These are phyloP conservation scores for Eulimnadia texana DNA, from an alignment of 1,140 invertebrate genomes.

Conservation along the genomic window DNA sequence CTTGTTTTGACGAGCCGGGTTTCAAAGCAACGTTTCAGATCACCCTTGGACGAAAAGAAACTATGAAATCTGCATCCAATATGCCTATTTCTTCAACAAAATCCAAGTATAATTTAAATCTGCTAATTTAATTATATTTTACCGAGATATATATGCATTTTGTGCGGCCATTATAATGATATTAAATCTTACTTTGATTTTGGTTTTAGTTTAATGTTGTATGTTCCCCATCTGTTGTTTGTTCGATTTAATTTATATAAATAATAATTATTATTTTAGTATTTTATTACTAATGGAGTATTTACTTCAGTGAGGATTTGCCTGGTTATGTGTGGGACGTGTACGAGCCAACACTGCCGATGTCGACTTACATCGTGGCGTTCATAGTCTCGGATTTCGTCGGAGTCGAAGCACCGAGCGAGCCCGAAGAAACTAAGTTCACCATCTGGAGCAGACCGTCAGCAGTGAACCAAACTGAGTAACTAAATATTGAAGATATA, in stretches of 20 bases:
- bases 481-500: not conserved
- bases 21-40: slow-evolving; percentile 49
- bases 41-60: slow-evolving; percentile 34
- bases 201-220: too few relatives aligned
- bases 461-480: slow-evolving; percentile 32
- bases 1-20: slow-evolving; percentile 81
- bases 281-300: not conserved
- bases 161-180: not conserved
- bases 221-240: too few relatives aligned
- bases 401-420: slow-evolving; percentile 28
- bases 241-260: not conserved
- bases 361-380: slow-evolving; percentile 43
- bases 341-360: slow-evolving; percentile 32
- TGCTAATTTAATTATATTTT: not conserved
- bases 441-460: slow-evolving; percentile 12
- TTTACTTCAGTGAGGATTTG: slow-evolving; percentile 17
- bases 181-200: too few relatives aligned
- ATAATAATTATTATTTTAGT: not conserved
- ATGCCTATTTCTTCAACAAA: slow-evolving; percentile 45
- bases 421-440: slow-evolving; percentile 30
- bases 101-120: slow-evolving; percentile 23
- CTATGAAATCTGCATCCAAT: slow-evolving; percentile 60
- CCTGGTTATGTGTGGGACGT: slow-evolving; percentile 27
- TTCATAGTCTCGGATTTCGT: slow-evolving; percentile 39
- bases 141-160: not conserved